These are phyloP conservation scores for Paralinhomoeus sp. DNA, from an alignment of 2,888 invertebrate species.

Conservation along the genomic window DNA sequence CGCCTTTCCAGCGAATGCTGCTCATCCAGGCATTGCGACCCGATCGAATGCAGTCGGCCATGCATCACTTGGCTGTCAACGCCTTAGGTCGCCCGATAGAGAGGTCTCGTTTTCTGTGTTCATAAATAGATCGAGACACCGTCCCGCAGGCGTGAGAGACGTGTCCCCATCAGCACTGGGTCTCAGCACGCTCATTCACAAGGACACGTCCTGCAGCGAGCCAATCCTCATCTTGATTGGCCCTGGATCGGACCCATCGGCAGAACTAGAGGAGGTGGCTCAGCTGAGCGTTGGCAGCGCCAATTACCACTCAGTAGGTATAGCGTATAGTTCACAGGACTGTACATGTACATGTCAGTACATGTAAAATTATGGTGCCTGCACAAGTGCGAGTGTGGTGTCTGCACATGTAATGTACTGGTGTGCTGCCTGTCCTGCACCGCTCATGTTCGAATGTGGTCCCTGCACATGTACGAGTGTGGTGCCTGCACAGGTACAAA, in stretches of 20 bases:
- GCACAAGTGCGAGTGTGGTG: too few relatives aligned
- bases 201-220: conserved; percentile 33
- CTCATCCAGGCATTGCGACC: conserved; percentile 56
- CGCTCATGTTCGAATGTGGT: not conserved
- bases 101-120: too few relatives aligned
- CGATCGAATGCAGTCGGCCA: conserved; percentile 52
- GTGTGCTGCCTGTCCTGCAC: too few relatives aligned
- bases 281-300: conserved; percentile 30
- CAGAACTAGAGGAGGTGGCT: conserved; percentile 48
- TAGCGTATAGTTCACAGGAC: too few relatives aligned
- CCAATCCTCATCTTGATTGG: conserved; percentile 63
- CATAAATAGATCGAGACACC: conserved; percentile 14
- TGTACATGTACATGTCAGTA: not conserved
- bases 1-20: conserved; percentile 55
- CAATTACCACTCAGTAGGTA: conserved; percentile 37
- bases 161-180: conserved; percentile 39
- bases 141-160: conserved; percentile 31
- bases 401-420: too few relatives aligned
- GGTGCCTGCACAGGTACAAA: too few relatives aligned
- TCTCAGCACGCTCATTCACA: conserved; percentile 17
- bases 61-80: conserved; percentile 41
- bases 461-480: too few relatives aligned
- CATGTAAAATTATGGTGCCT: too few relatives aligned
- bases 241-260: conserved; percentile 70
- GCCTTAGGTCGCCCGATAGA: not conserved